Evolutionary conservation across 2,113 vertebrate genomes (phyloP), one percentile per base, ranked within the genome.

Genomic region (Smithornis capensis): DNA sequence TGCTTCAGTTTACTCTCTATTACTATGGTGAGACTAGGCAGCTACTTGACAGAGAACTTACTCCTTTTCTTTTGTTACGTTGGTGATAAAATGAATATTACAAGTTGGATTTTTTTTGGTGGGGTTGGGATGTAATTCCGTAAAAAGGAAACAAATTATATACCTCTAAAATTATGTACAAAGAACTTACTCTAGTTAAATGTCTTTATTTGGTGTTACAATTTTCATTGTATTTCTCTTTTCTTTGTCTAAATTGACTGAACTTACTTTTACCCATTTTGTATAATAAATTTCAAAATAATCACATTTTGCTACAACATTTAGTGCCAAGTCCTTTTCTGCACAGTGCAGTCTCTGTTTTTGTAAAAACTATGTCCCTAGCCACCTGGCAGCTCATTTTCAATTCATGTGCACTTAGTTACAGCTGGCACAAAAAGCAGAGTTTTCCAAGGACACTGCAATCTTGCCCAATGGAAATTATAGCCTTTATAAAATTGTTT

Each of bases 391-490:
- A 78, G 69, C 52, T 84, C 35, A 27, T 62, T 68, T 59, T 70
- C 83, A 57, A 74, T 88, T 95, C 82, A 86, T 81, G 77, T 45
- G 10, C 63, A 45, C 52, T 84, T 82, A 80, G 64, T 90, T 91
- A 89, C 78, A 91, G 67, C 84, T 97, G 95, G 83, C 87, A 92
- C 24, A 71, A 70, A 83, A 55, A 62, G 5, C 19, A 67, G 80
- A 96, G 47, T 94, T 97, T 93, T 94, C 80, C 68, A 95, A 95
- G 79, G 90, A 85, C 87, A 88, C 56, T 70, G 59, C 63, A 94
- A 78, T 67, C 14, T 81, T 95, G 73, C 83, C 78, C 91, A 68
- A 40, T 96, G 81, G 84, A 97, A 96, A 95, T 93, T 67, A 85
- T 76, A 96, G 91, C 38, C 44, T 74, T 64, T 88, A 65, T 80